Percentiles rank a stretch among this genome's conserved stretches.
Evolutionary conservation across 2,888 invertebrate genomes (phyloP).

Genomic region (Microctonus brassicae): DNA sequence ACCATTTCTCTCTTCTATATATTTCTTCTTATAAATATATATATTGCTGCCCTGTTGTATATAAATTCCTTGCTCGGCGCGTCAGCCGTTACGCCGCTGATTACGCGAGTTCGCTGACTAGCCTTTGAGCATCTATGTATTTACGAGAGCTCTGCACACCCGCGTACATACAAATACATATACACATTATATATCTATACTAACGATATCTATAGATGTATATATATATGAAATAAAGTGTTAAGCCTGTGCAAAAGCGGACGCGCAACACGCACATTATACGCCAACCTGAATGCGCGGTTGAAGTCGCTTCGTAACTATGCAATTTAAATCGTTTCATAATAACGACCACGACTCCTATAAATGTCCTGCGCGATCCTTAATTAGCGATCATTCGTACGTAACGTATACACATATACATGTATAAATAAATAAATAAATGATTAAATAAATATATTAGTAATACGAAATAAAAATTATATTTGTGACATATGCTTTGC

Average conservation of each 20-base stretch:
- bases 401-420: conserved; percentile 34
- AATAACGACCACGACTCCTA: conserved; percentile 27
- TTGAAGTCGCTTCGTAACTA: conserved; percentile 19
- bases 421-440: too few species aligned
- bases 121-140: conserved; percentile 11
- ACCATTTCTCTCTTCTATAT: not conserved
- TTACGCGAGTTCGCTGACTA: conserved; percentile 36
- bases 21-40: too few species aligned
- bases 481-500: too few species aligned
- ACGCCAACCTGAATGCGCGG: not conserved
- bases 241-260: not conserved
- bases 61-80: conserved; percentile 32
- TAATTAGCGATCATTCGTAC: conserved; percentile 46
- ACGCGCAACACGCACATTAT: conserved; percentile 25
- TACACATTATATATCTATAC: not conserved
- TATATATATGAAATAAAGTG: not conserved
- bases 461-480: too few species aligned
- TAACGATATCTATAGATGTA: too few species aligned
- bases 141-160: not conserved
- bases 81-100: conserved; percentile 37
- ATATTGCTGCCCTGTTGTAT: too few species aligned
- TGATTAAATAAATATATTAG: too few species aligned
- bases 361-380: conserved; percentile 34
- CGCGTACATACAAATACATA: not conserved
- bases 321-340: conserved; percentile 38